Evolutionary conservation across 2,888 invertebrate genomes (phyloP), one percentile per base, ranked within the genome.

Genomic region (Amblyjoppa proteus): DNA sequence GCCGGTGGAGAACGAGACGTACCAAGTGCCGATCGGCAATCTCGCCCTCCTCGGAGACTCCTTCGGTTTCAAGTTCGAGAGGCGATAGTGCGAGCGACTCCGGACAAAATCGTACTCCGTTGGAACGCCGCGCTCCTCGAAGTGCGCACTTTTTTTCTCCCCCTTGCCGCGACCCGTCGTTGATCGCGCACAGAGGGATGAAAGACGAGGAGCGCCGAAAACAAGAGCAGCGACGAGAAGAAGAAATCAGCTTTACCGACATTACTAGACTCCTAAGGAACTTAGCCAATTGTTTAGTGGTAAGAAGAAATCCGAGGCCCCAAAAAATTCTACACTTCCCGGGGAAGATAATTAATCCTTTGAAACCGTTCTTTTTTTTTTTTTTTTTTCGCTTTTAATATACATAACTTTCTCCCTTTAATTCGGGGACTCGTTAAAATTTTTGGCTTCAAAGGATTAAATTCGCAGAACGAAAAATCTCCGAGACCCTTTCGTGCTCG

Each of bases 11-110:
- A 94, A 92, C 4, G 94, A 95, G 85, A 89, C 90, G 75, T 96
- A 96, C 90, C 94, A 94, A 83, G 95, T 96, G 20, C 95, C 95
- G 0, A 94, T 95, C 61, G 96, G 96, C 6, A 95, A 95, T 73
- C 92, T 96, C 64, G 96, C 96, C 0, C 92, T 96, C 64, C 95
- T 95, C 1, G 94, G 93, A 81, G 91, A 94, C 25, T 95, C 95
- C 0, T 96, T 94, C 89, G 94, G 94, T 87, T 95, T 96, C 87
- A 92, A 92, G 84, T 95, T 96, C 88, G 93, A 94, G 49, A 92
- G 90, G 83, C 92, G 95, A 91, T 93, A 86, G 64, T 20, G 4
- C 64, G 38, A 56, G 34, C 61, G 16, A 73, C 41, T 58, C 66
- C 9, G n/a, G 31, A 0, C 20, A 66, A 66, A 38, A 45, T 34